Evolutionary conservation across 1,140 invertebrate species (phyloP), one percentile per base, ranked within the genome.

Genomic region (Drosophila hydei): DNA sequence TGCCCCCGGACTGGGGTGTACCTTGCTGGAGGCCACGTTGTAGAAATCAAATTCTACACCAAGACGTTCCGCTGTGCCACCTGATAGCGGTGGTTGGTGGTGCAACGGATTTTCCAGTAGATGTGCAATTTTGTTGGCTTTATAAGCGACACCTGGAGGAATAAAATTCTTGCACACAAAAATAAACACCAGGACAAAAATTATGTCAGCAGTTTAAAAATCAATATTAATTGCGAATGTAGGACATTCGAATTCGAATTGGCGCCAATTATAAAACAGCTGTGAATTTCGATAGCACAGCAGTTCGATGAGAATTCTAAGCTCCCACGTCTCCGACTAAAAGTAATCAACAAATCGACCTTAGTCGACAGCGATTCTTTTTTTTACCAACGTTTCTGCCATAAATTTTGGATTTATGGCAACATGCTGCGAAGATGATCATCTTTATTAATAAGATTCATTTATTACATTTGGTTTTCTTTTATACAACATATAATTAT

Each of bases 1-100:
- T 87, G 95, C 95, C 93, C 96, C 96, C 91, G 96, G 96, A 93
- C 96, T 96, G 71, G 96, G 94, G 77, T 94, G 94, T 92, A 95
- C 94, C 64, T 91, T 94, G 80, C 92, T 93, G 89, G 88, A 90
- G 59, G 90, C 91, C 89, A 91, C 89, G 89, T 81, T 91, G 84
- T 88, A 91, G 77, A 91, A 91, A 70, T 91, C 89, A 40, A 87
- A 87, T 63, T 87, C 81, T 55, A 87, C 83, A 38, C 79, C 89
- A 71, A 88, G 78, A 74, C 89, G 84, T 61, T 90, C 89, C 73
- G 78, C 75, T 71, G 78, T 80, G 74, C 80, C 80, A 85, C 69
- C 80, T 8, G 72, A 71, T 19, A 77, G 38, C 60, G 79, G 72
- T 79, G 68, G 84, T 83, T 81, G 83, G 62, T 87, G 81, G 76